These are phyloP conservation scores for Pipistrellus pipistrellus DNA, from an alignment of 2,797 vertebrate genomes.

Conservation along the genomic window DNA sequence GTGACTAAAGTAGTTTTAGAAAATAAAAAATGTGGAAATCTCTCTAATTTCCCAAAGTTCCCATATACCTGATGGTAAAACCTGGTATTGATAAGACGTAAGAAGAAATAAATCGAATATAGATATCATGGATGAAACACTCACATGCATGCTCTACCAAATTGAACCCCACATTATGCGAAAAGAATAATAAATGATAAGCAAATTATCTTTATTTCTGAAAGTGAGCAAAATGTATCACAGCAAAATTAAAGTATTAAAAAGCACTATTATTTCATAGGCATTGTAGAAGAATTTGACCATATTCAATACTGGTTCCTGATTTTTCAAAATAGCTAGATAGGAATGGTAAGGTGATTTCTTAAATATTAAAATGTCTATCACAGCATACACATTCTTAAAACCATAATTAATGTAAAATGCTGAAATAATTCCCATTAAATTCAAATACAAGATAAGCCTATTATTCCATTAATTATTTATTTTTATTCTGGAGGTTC, in stretches of 20 bases:
- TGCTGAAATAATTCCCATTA: neutral
- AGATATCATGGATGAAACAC: neutral
- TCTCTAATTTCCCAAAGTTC: conserved; percentile 23
- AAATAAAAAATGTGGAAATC: neutral
- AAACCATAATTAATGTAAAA: conserved; percentile 24
- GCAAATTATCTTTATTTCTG: neutral
- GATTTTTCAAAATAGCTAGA: conserved; percentile 24
- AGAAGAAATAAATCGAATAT: neutral
- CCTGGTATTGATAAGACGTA: neutral
- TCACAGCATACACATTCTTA: neutral
- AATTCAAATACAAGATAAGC: neutral
- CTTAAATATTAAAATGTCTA: neutral
- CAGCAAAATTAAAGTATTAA: neutral
- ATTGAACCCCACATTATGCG: neutral
- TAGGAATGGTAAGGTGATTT: conserved; percentile 17
- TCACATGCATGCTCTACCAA: neutral
- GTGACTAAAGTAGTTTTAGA: neutral
- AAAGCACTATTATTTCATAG: neutral
- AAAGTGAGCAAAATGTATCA: conserved; percentile 8
- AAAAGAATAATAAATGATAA: conserved; percentile 13
- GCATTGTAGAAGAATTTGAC: neutral
- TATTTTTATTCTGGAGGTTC: conserved; percentile 35
- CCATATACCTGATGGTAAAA: neutral
- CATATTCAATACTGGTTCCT: neutral
- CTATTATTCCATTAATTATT: conserved; percentile 14